Evolutionary conservation across 2,113 vertebrate genomes (phyloP), one percentile per base, ranked within the genome.

Genomic region (Dermatemys mawii): DNA sequence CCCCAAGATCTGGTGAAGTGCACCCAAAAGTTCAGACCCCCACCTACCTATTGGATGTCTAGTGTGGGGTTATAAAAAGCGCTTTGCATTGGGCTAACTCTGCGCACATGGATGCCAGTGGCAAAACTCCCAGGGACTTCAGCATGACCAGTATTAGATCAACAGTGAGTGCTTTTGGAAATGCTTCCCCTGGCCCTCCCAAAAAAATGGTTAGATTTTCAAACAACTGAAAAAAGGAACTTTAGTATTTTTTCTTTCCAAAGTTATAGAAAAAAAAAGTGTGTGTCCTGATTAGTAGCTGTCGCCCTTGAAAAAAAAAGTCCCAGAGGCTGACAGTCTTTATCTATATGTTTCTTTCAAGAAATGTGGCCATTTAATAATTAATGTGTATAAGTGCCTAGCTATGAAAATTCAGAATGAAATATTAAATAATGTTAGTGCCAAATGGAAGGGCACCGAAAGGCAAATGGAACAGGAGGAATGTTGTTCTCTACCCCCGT

Each of bases 311-410:
- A 49, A 73, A 96, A 96, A 84, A 84, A 48, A 88, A 53, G 21
- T 51, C 78, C 35, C 81, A 86, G 53, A 83, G 79, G 88, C 67
- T n/a, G 80, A 27, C 87, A 92, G 86, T 50, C 93, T 89, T 44
- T 48, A 81, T 84, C 86, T 95, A 79, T 90, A 93, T 83, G 48
- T 94, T 94, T 78, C 80, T 63, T 88, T 90, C 82, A 76, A 88
- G 91, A 91, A 96, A 84, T 1, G 11, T 82, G 89, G 51, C 32
- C 70, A n/a, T 78, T 98, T 78, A 98, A 97, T 97, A 96, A 97
- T 97, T 96, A 26, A 97, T 97, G 93, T 67, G 92, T 83, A 29
- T 96, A 98, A 97, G 97, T 97, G 95, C 94, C 93, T 97, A 24
- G 91, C 93, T 91, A 95, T 94, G 97, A 96, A 97, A 96, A 97